Percentiles rank a stretch among this genome's conserved stretches.
These are phyloP conservation scores for Equus quagga DNA, from an alignment of 2,113 vertebrate genomes.

Conservation along the genomic window DNA sequence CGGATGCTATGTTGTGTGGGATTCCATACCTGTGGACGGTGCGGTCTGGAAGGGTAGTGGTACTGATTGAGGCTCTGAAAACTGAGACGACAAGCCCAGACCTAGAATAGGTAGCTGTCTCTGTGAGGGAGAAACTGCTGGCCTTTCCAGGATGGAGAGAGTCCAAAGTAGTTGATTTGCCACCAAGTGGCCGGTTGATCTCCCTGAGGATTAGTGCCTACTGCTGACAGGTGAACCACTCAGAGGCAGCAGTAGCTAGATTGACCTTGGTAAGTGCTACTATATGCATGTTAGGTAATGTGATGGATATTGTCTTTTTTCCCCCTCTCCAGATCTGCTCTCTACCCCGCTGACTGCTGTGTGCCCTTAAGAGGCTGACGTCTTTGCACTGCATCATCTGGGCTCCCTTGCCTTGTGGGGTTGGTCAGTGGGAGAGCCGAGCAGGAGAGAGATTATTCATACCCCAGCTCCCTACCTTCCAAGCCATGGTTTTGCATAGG, in stretches of 20 bases:
- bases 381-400: background rate
- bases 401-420: background rate
- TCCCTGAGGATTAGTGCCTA: background rate
- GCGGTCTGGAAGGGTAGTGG: background rate
- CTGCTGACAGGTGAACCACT: background rate
- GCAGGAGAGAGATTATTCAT: background rate
- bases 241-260: background rate
- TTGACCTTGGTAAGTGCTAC: background rate
- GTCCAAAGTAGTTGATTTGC: background rate
- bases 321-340: background rate
- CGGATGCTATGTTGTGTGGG: background rate
- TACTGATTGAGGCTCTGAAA: background rate
- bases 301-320: background rate
- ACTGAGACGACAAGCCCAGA: background rate
- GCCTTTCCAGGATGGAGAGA: background rate
- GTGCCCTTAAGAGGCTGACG: background rate
- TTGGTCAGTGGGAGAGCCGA: background rate
- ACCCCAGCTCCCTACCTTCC: background rate
- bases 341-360: background rate
- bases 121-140: background rate
- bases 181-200: background rate
- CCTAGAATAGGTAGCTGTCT: background rate
- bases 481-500: background rate
- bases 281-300: background rate
- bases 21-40: background rate